These are phyloP conservation scores for Clarias fuscus DNA, from an alignment of 2,797 vertebrate genomes.

Conservation along the genomic window DNA sequence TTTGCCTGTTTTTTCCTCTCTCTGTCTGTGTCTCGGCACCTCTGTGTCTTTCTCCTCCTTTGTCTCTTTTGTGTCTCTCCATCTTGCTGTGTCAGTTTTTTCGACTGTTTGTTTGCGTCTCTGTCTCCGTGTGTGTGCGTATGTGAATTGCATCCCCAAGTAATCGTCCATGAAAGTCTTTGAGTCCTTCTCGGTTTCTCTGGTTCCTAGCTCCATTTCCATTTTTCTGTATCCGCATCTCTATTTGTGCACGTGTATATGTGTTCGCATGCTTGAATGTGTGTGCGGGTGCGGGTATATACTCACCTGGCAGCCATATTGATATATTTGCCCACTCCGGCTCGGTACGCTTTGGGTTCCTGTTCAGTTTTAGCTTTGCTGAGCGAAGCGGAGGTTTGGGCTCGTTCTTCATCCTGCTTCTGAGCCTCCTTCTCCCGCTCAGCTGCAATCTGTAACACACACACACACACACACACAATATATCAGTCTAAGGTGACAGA, in stretches of 20 bases:
- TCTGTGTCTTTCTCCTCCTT: not conserved
- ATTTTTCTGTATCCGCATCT: not conserved
- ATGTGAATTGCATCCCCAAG: not conserved
- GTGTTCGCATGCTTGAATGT: too few relatives aligned
- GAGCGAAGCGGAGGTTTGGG: conserved; percentile 64
- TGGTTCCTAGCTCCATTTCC: not conserved
- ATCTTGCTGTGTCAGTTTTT: not conserved
- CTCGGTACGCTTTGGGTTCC: conserved; percentile 83
- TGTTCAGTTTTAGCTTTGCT: conserved; percentile 73
- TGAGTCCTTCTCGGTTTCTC: not conserved
- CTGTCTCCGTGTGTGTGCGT: not conserved
- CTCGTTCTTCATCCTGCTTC: conserved; percentile 76
- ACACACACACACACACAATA: conserved; percentile 10
- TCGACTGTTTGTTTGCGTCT: not conserved
- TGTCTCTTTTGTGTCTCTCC: not conserved
- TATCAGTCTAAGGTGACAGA: not conserved
- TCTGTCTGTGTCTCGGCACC: not conserved
- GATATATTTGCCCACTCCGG: conserved; percentile 95
- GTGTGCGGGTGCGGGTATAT: conserved; percentile 6
- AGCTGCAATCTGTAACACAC: conserved; percentile 78
- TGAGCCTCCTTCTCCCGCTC: conserved; percentile 82
- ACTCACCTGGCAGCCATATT: conserved; percentile 83
- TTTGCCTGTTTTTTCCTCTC: not conserved
- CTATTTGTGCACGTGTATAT: not conserved
- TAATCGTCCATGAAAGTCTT: not conserved